Percentiles rank a stretch among this genome's conserved stretches.
phyloP scores from a whole-genome alignment of 2,113 vertebrate species.

The Cnemophilus loriae region DNA sequence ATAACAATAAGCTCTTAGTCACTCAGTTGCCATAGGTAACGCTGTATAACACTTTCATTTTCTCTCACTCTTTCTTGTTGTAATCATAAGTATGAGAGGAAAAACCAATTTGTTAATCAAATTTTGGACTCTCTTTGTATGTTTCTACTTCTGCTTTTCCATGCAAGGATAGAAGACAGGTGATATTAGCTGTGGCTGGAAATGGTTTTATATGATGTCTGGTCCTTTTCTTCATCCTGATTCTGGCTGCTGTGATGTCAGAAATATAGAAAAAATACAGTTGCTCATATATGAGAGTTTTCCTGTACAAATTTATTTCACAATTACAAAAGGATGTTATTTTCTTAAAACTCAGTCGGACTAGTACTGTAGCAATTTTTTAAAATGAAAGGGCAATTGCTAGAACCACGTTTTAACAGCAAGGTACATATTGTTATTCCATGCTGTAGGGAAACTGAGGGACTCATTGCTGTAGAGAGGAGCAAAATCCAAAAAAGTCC shows the following conservation, averaged over 20 bases:
- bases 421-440: background rate
- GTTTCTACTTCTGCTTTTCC: background rate
- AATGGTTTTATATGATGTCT: background rate
- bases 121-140: background rate
- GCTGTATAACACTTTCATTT: background rate
- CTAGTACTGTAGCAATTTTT: background rate
- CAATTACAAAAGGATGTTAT: background rate
- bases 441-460: background rate
- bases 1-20: slow-evolving; percentile 43
- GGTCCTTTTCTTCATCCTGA: background rate
- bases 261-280: background rate
- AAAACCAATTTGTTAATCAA: background rate
- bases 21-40: background rate
- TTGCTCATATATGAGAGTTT: background rate
- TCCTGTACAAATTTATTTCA: background rate
- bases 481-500: background rate
- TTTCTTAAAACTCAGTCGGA: background rate
- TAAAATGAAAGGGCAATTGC: background rate
- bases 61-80: background rate
- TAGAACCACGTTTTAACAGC: background rate
- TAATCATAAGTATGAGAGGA: background rate
- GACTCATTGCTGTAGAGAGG: background rate
- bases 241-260: background rate
- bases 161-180: background rate
- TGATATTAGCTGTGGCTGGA: background rate